Evolutionary conservation across 2,797 vertebrate genomes (phyloP), one percentile per base, ranked within the genome.

Genomic region (Kryptolebias ocellatus): DNA sequence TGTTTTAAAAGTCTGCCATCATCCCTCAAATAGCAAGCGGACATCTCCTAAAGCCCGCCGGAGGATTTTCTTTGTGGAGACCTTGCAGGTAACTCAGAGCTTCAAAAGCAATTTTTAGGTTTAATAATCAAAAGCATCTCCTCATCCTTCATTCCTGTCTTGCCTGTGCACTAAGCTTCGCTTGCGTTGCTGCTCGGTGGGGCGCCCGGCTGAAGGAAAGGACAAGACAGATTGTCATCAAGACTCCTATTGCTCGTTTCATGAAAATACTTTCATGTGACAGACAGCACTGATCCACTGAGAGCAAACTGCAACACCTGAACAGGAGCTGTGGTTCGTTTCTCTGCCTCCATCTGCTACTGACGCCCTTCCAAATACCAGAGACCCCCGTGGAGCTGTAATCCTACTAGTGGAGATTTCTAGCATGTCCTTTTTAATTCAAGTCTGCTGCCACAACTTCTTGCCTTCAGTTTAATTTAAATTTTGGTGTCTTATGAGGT

Each of bases 111-210:
- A 53, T 72, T 83, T 75, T 73, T 29, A 51, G 61, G 58, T 72
- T 79, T 76, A 65, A 52, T 68, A 79, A 85, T 86, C 72, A 81
- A 85, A 82, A 69, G 83, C 81, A 81, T 83, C 64, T 64, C 79
- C 80, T 56, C 70, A 70, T 67, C 63, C 61, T 71, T 60, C 52
- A 6, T 71, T 72, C 70, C 74, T n/a, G 66, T 55, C 64, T 42
- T 50, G 29, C 50, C 67, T 69, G 4, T 8, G 67, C 70, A 50
- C 74, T 77, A 67, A 82, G 81, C 73, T 72, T 46, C 5, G 12
- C 69, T 42, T 50, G 72, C 50, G 20, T 49, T 47, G 72, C 64
- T 17, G 29, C 83, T 78, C 75, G 68, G 86, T 57, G 62, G 78
- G 85, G 61, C 69, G 55, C 73, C 39, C 73, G 8, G 75, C 83